Conservation (phyloP, 2,797 vertebrate genomes). For the Sarcophilus harrisii region DNA sequence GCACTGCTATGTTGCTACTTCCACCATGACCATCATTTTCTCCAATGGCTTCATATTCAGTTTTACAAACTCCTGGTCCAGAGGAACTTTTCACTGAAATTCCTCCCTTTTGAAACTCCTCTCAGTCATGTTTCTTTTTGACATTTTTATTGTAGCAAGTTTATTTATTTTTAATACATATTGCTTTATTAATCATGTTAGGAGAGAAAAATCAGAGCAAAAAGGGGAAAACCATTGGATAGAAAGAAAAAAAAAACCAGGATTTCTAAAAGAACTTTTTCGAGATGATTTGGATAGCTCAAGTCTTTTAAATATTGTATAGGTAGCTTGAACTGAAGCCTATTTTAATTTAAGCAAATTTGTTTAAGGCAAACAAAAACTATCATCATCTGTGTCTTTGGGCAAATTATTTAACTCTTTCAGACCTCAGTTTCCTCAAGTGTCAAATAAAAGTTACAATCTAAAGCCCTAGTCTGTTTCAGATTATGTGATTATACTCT, state of each 20-base stretch:
- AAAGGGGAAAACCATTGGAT: no score
- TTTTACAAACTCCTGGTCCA: not conserved
- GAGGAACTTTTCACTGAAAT: not conserved
- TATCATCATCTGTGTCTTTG: not conserved
- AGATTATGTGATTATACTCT: not conserved
- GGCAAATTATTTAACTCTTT: not conserved
- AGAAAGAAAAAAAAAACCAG: no score
- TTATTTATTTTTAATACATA: no score
- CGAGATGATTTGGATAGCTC: constrained; percentile 1
- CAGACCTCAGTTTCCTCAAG: not conserved
- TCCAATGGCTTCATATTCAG: not conserved
- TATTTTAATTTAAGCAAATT: not conserved
- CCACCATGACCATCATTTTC: not conserved
- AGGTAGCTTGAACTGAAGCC: not conserved
- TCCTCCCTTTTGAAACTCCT: not conserved
- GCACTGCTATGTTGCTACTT: not conserved
- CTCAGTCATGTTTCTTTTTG: not conserved
- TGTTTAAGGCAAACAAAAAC: not conserved
- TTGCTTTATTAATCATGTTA: no score
- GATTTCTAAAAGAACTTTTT: constrained; percentile 14
- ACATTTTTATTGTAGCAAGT: no score
- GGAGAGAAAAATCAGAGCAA: no score
- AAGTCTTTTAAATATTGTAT: not conserved
- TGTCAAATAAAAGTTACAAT: not conserved
- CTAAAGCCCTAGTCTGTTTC: not conserved